phyloP scores from a whole-genome alignment of 2,888 invertebrate genomes.

The Dendrolimus houi region DNA sequence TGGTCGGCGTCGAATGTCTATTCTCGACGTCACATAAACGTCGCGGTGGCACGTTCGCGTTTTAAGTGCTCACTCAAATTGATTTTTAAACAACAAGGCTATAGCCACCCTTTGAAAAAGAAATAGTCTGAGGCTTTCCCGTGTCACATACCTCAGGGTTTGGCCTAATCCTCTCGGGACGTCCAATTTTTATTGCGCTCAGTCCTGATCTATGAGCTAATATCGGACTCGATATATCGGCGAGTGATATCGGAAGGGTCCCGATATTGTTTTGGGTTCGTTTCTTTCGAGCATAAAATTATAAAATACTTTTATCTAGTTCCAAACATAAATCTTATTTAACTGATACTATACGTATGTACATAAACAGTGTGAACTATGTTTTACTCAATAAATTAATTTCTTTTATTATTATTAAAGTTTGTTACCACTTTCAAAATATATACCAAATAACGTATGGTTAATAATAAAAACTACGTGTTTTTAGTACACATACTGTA shows the following conservation, averaged over 20 bases:
- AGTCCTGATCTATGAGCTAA: conserved; percentile 62
- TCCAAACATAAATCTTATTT: not conserved
- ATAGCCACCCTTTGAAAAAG: conserved; percentile 43
- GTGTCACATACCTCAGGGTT: conserved; percentile 71
- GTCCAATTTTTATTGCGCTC: conserved; percentile 68
- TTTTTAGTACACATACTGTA: too few relatives aligned
- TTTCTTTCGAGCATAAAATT: not conserved
- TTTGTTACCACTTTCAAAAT: too few relatives aligned
- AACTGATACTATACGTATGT: too few relatives aligned
- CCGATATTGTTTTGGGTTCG: conserved; percentile 26
- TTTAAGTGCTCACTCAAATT: conserved; percentile 48
- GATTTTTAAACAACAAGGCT: conserved; percentile 56
- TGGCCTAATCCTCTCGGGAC: conserved; percentile 65
- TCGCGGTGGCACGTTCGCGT: conserved; percentile 27
- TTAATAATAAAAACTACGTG: too few relatives aligned
- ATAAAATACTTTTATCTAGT: not conserved
- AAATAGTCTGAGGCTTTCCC: conserved; percentile 56
- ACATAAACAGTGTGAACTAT: too few relatives aligned
- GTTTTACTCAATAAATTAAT: too few relatives aligned
- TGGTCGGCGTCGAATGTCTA: conserved; percentile 24
- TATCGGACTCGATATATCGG: conserved; percentile 55
- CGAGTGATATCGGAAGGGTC: conserved; percentile 47
- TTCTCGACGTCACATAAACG: conserved; percentile 30
- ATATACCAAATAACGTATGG: too few relatives aligned
- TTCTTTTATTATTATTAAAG: too few relatives aligned